Evolutionary conservation across 2,113 vertebrate species (phyloP), one percentile per base, ranked within the genome.

Genomic region (Lathamus discolor): DNA sequence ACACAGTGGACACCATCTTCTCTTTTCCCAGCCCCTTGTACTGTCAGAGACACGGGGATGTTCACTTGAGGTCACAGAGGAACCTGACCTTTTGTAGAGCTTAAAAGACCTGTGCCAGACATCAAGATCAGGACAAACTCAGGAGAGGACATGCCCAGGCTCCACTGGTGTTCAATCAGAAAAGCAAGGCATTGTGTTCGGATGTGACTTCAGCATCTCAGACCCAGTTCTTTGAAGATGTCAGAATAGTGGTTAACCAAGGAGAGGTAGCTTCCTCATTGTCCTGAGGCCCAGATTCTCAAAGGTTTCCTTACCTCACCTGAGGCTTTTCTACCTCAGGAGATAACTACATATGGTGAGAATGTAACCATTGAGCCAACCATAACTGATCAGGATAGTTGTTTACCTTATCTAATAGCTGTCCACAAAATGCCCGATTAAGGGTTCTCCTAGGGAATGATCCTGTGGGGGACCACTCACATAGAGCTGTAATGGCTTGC

Each of bases 101-200:
- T 55, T 78, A 49, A 35, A 61, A 77, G 52, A 63, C 4, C 55
- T 35, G 8, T 37, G 67, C 20, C 31, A 57, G 62, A 29, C 37
- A 35, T 9, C 44, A n/a, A 51, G 27, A 3, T 0, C 1, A 66
- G 51, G 35, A 24, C 5, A 7, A 37, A 11, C 2, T 22, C 44
- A 46, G 86, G 54, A 52, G 20, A 46, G 17, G 41, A 69, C 10
- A 6, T 17, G 14, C 1, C 13, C 2, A 23, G 7, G 33, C 6
- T 59, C 33, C 22, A 23, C 10, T 0, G 0, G 14, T 62, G 9
- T 46, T 64, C 37, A n/a, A 43, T 35, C 25, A 48, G 17, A 51
- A 79, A 46, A 35, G 9, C 35, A 39, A 70, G 80, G 29, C 33
- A 3, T 20, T 1, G 0, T 9, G 13, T 17, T 41, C 1, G 0